Percentiles rank a stretch among this genome's conserved stretches.
phyloP scores from a whole-genome alignment of 2,113 vertebrate genomes.

The Sapajus apella region DNA sequence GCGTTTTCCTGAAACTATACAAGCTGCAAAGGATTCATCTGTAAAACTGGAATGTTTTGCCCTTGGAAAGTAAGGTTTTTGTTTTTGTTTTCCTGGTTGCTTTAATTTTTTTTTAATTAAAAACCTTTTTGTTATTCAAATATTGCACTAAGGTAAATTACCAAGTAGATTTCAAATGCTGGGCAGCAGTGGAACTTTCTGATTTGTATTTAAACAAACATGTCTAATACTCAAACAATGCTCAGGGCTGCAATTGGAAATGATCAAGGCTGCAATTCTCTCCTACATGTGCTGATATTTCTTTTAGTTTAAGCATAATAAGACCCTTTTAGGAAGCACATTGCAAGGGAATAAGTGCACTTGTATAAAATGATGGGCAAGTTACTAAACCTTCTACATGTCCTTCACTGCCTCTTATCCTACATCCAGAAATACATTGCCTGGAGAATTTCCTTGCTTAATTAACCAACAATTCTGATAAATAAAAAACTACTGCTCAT shows the following conservation, averaged over 20 bases:
- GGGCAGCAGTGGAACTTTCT: background rate
- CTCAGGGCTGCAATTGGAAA: background rate
- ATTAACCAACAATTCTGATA: conserved; percentile 24
- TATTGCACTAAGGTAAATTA: background rate
- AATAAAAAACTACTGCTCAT: background rate
- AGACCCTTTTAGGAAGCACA: background rate
- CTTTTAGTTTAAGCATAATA: background rate
- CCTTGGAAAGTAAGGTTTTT: conserved; percentile 93
- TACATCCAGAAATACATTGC: background rate
- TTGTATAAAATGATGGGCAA: background rate
- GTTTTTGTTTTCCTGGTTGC: conserved; percentile 13
- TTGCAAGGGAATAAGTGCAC: rapidly evolving
- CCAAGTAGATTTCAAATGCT: background rate
- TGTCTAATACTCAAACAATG: background rate
- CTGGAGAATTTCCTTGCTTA: background rate
- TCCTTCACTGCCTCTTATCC: background rate
- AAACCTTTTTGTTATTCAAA: background rate
- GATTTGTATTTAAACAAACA: conserved; percentile 1
- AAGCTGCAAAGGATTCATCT: conserved; percentile 88
- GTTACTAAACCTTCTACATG: background rate
- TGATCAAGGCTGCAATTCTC: background rate
- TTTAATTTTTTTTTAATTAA: background rate
- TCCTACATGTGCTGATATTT: background rate
- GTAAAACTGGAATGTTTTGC: conserved; percentile 94
- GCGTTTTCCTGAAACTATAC: conserved; percentile 87